Evolutionary conservation across 1,140 invertebrate species (phyloP), one percentile per base, ranked within the genome.

Genomic region (Scylla paramamosain): DNA sequence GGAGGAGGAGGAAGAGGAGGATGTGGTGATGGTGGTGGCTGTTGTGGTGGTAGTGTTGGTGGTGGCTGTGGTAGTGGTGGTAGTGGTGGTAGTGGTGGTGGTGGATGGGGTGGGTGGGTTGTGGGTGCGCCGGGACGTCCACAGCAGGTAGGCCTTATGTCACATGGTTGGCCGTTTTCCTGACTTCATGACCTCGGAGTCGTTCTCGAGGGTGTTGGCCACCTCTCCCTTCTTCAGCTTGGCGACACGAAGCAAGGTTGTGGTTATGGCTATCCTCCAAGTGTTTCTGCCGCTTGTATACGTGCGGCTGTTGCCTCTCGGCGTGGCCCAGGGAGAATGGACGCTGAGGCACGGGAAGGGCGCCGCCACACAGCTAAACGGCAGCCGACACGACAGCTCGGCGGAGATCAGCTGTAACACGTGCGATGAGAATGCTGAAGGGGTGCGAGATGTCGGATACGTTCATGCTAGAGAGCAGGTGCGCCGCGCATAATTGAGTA

Each of bases 121-220:
- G 29, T 95, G 94, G 29, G 91, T 20, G 59, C 94, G 90, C 91
- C 91, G 46, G 31, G 94, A 88, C 86, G 94, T 52, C 94, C 94
- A 95, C 32, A 95, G 77, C 31, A 89, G 45, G 52, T 88, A 92
- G 83, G 94, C 94, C 94, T 95, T 95, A 93, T 95, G 94, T 92
- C 94, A 95, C 94, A 95, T 95, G 91, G 83, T 92, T 32, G 46
- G 29, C 29, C 48, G 39, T 39, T 84, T 88, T 20, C 20, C 0
- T 31, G n/a, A 52, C 32, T 93, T 16, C 29, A 29, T 46, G 83
- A 93, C 45, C 16, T 88, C 14, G 39, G 28, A 28, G 84, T 31
- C 31, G 48, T 16, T 32, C 0, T 59, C 16, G 31, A 28, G 91
- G 31, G 29, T 8, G 14, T 77, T 82, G 12, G 25, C 91, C 59